Base-by-base conservation (phyloP, 2,888 invertebrate species). In the Terebella lapidaria region DNA sequence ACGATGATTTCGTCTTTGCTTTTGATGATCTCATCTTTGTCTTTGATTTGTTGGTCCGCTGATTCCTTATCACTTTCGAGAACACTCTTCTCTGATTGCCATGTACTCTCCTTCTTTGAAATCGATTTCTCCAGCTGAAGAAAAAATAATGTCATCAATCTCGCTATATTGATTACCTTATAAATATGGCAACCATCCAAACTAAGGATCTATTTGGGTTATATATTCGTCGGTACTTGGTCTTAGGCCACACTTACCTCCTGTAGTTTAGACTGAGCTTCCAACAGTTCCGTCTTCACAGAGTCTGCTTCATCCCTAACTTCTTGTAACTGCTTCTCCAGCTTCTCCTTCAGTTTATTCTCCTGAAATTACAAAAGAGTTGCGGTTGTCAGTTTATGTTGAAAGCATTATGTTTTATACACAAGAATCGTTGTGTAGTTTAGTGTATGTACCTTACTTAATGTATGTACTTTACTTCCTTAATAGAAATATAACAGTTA, bases 211-310 rank as follows among this genome's bases (percentile, higher is more conserved):
- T 35, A n/a, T 15, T n/a, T 10, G 10, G 10, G n/a, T n/a, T 15
- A 35, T 35, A 35, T 35, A n/a, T 35, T 35, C 10, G n/a, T 35
- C 10, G 10, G 10, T 35, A 35, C n/a, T 35, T 35, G 10, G 42
- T 35, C 10, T 35, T 35, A 35, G 10, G 10, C 10, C 42, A 35
- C n/a, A 35, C 42, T 15, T 35, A 35, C 42, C 42, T 35, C 42
- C n/a, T 35, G 10, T n/a, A 35, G 42, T 35, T 35, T 35, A 20
- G 68, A 67, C 55, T 74, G 71, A 15, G 74, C 60, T 27, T 75
- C 72, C 26, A 67, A 69, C 0, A 72, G 63, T 52, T 72, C 72
- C 56, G 66, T 59, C 57, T 72, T 72, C 56, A 70, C 69, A 22
- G 55, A 64, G 10, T 70, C 71, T 18, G 70, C 57, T 56, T 73